These are phyloP conservation scores for Polydrusus tereticollis DNA, from an alignment of 2,888 invertebrate species.

Conservation along the genomic window DNA sequence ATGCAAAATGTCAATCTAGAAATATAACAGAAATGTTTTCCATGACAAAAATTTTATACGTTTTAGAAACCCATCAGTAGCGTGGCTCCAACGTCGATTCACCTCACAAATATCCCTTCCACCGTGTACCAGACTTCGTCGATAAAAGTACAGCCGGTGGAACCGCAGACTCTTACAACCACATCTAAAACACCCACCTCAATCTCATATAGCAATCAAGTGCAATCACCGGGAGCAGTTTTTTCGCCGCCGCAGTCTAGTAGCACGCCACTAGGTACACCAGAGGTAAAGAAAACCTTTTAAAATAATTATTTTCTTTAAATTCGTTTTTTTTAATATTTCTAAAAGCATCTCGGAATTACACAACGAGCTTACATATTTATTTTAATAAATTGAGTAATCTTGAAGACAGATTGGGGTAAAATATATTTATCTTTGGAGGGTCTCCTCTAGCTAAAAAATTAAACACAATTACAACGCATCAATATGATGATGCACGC, in stretches of 20 bases:
- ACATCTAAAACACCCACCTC: constrained; percentile 53
- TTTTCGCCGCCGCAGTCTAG: constrained; percentile 75
- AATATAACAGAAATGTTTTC: too few relatives aligned
- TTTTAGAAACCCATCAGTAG: constrained; percentile 86
- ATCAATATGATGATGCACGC: too few relatives aligned
- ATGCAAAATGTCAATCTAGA: too few relatives aligned
- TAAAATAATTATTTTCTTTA: not conserved
- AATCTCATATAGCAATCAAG: constrained; percentile 43
- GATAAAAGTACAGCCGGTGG: constrained; percentile 84
- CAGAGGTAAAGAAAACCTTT: constrained; percentile 59
- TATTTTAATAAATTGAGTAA: too few relatives aligned
- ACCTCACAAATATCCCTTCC: constrained; percentile 77
- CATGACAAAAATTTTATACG: not conserved
- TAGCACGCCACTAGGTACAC: constrained; percentile 73
- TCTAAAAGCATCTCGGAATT: not conserved
- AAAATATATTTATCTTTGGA: too few relatives aligned
- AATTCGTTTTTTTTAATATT: not conserved
- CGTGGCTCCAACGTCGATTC: constrained; percentile 84
- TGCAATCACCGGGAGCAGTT: constrained; percentile 56
- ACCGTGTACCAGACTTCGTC: constrained; percentile 86
- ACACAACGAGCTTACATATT: not conserved
- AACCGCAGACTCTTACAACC: constrained; percentile 77
- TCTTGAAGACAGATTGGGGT: too few relatives aligned
- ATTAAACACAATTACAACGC: too few relatives aligned
- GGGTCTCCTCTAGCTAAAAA: too few relatives aligned